Percentiles rank a stretch among this genome's conserved stretches.
Evolutionary conservation across 2,888 invertebrate species (phyloP).

Genomic region (Tethea ocularis): DNA sequence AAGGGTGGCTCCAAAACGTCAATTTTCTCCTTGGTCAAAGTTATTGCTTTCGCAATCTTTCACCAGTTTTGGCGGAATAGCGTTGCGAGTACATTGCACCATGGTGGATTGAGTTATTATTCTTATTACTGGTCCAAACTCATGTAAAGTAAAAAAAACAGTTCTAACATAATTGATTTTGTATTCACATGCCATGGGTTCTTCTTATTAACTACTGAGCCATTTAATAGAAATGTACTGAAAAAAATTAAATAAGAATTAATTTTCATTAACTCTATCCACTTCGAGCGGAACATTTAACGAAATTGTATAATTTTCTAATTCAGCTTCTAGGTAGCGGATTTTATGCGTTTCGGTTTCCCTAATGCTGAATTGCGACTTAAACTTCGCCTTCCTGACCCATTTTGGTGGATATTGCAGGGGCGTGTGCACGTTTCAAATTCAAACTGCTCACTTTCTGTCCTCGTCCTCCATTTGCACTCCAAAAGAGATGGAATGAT

Average conservation of each 20-base stretch:
- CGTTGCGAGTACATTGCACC: no score
- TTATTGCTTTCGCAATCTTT: no score
- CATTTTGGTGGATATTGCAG: conserved; percentile 76
- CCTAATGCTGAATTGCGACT: conserved; percentile 69
- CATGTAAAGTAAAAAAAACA: not conserved
- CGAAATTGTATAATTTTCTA: conserved; percentile 69
- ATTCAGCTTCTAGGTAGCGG: conserved; percentile 63
- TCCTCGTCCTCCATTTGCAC: conserved; percentile 52
- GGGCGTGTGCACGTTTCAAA: conserved; percentile 69
- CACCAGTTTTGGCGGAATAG: no score
- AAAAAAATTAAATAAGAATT: conserved; percentile 18
- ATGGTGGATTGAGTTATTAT: no score
- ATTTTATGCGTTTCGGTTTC: conserved; percentile 76
- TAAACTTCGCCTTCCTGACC: conserved; percentile 83
- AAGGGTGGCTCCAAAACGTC: no score
- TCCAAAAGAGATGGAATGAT: conserved; percentile 49
- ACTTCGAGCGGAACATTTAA: conserved; percentile 29
- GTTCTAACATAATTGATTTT: no score
- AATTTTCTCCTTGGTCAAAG: no score
- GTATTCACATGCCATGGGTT: not conserved
- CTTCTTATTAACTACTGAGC: not conserved
- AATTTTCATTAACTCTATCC: conserved; percentile 21
- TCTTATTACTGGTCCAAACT: no score
- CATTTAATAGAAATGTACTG: not conserved
- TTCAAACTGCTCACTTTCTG: conserved; percentile 58